A percentile compares a stretch with the other conserved stretches of the same genome.
These are phyloP conservation scores for Aplodontia rufa DNA, from an alignment of 2,113 vertebrate genomes.

Conservation along the genomic window DNA sequence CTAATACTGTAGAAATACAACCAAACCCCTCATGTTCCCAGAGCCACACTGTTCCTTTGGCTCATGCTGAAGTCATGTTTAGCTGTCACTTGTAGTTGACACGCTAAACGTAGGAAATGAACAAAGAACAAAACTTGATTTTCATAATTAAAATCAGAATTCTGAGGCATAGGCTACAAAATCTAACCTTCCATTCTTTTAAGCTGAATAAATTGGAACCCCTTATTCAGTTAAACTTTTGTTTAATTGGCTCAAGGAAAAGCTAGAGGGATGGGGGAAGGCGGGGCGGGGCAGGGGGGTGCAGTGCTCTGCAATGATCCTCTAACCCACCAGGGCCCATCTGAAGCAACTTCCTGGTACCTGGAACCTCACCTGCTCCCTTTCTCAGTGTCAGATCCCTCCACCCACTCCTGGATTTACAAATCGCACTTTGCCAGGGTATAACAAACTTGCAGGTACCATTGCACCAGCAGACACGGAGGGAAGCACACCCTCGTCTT, in stretches of 20 bases:
- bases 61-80: background rate
- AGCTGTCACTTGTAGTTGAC: background rate
- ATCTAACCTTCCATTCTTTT: background rate
- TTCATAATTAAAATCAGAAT: conserved; percentile 21
- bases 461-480: background rate
- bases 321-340: background rate
- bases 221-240: background rate
- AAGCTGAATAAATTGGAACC: background rate
- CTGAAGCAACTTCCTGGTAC: background rate
- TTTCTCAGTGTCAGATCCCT: background rate
- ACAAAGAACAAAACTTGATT: background rate
- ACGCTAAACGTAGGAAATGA: background rate
- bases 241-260: background rate
- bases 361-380: background rate
- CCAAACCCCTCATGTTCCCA: background rate
- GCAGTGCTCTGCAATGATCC: background rate
- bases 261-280: too few species aligned
- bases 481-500: background rate
- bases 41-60: background rate
- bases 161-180: background rate
- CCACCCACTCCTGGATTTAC: background rate
- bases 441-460: background rate
- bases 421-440: background rate
- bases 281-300: too few species aligned
- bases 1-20: background rate